These are phyloP conservation scores for Drosophila seguyi DNA, from an alignment of 1,140 invertebrate species.

Conservation along the genomic window DNA sequence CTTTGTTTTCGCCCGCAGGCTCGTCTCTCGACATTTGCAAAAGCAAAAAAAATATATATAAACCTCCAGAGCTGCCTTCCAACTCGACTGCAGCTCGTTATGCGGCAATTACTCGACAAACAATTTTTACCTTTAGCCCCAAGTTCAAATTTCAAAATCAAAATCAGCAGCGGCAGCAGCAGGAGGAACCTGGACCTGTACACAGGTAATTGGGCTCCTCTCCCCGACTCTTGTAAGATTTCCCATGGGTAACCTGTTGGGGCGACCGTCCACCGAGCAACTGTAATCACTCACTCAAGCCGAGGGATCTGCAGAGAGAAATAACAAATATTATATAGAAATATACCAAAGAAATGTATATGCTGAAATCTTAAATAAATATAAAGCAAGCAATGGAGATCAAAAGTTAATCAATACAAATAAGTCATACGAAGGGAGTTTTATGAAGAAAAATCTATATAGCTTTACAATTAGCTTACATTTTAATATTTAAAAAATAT, in stretches of 20 bases:
- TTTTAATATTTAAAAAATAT: not conserved
- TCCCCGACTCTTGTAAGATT: constrained; percentile 59
- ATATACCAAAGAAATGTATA: not conserved
- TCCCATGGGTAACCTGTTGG: constrained; percentile 83
- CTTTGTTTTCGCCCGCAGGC: constrained; percentile 47
- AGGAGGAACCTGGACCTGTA: constrained; percentile 41
- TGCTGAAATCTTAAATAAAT: not conserved
- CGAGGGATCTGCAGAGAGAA: constrained; percentile 37
- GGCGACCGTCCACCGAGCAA: constrained; percentile 49
- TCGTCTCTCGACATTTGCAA: constrained; percentile 52
- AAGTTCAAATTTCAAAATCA: constrained; percentile 84
- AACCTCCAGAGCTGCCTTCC: constrained; percentile 19
- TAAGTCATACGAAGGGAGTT: too few species aligned
- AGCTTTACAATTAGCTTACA: rapidly evolving
- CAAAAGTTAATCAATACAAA: not conserved
- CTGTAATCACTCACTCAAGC: constrained; percentile 79
- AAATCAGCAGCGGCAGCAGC: constrained; percentile 59
- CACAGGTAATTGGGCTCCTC: constrained; percentile 66
- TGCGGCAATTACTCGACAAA: constrained; percentile 82
- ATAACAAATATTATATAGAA: not conserved
- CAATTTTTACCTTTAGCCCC: constrained; percentile 84
- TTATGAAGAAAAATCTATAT: too few species aligned
- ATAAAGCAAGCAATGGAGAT: not conserved
- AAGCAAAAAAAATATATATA: constrained; percentile 8
- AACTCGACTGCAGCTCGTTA: constrained; percentile 65